Conservation (phyloP, 2,888 invertebrate genomes). For the Icerya purchasi region DNA sequence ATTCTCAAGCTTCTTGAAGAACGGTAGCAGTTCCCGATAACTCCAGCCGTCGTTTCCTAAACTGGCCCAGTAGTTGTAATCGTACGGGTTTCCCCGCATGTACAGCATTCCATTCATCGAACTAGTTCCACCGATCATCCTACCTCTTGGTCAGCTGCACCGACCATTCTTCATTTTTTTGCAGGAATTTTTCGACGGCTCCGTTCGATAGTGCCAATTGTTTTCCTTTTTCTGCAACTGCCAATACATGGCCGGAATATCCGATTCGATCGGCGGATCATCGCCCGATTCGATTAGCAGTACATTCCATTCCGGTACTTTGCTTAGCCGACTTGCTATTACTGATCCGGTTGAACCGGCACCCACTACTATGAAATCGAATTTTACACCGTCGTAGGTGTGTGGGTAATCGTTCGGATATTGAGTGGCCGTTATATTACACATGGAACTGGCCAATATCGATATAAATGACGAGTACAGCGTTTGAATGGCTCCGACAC, state of each 20-base stretch:
- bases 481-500: background rate
- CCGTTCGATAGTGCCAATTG: constrained; percentile 14
- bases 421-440: background rate
- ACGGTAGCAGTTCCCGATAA: constrained; percentile 50
- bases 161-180: constrained; percentile 67
- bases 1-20: constrained; percentile 80
- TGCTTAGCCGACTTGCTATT: constrained; percentile 13
- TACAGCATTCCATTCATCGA: constrained; percentile 85
- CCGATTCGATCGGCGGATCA: constrained; percentile 10
- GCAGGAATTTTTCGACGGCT: constrained; percentile 30
- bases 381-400: background rate
- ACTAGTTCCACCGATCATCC: constrained; percentile 72
- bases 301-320: constrained; percentile 14
- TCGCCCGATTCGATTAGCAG: constrained; percentile 13
- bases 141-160: constrained; percentile 80
- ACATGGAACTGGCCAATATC: background rate
- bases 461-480: background rate
- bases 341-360: background rate
- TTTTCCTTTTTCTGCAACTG: constrained; percentile 47
- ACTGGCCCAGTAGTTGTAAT: constrained; percentile 76
- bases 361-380: constrained; percentile 14
- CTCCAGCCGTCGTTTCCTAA: constrained; percentile 77
- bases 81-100: constrained; percentile 63
- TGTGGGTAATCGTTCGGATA: background rate
- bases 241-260: constrained; percentile 5